Evolutionary conservation across 2,113 vertebrate species (phyloP).

Genomic region (human (Homo sapiens)): DNA sequence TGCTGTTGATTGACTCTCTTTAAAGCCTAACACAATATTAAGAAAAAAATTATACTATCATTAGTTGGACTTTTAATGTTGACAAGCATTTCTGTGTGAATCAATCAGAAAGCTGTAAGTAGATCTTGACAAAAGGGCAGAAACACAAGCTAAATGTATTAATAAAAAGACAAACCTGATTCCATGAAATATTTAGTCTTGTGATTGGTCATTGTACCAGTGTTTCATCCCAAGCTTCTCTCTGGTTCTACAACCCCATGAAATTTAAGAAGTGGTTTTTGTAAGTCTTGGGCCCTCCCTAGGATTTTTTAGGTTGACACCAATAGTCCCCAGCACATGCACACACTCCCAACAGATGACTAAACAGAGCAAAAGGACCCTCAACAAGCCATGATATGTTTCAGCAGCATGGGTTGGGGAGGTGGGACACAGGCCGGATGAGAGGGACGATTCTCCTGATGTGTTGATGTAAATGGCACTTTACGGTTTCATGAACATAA

Average conservation of each 20-base stretch:
- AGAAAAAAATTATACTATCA: accelerated
- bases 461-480: accelerated
- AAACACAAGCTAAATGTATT: too few species aligned
- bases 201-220: accelerated
- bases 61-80: neutral
- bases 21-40: neutral
- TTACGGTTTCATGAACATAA: neutral
- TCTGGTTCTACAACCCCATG: neutral
- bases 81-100: neutral
- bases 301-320: neutral
- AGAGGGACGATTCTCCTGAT: too few species aligned
- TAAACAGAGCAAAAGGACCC: neutral
- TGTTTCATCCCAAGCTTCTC: neutral
- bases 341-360: neutral
- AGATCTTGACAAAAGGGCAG: neutral
- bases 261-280: too few species aligned
- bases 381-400: accelerated
- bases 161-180: neutral
- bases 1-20: neutral
- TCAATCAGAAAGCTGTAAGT: accelerated
- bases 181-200: neutral
- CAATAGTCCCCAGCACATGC: too few species aligned
- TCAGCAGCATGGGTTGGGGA: neutral
- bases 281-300: neutral
- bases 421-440: too few species aligned